These are phyloP conservation scores for Notodonta ziczac DNA, from an alignment of 2,888 invertebrate genomes.

Conservation along the genomic window DNA sequence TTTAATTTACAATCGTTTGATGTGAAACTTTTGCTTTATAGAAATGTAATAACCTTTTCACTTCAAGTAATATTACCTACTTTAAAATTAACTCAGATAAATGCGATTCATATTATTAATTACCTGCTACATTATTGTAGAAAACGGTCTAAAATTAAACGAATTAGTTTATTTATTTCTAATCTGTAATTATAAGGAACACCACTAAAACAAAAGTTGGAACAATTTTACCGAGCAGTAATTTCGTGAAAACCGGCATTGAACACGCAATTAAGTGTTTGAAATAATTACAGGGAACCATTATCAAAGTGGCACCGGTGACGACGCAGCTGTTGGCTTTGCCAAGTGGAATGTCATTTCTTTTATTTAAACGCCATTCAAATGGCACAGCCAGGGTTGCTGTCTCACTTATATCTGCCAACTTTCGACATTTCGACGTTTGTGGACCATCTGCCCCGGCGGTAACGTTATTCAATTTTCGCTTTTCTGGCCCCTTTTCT, in stretches of 20 bases:
- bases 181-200: background rate
- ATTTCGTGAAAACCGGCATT: conserved; percentile 52
- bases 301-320: conserved; percentile 59
- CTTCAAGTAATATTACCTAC: too few species aligned
- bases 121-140: background rate
- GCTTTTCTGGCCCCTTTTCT: conserved; percentile 51
- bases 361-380: conserved; percentile 53
- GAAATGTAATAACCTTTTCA: too few species aligned
- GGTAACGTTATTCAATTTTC: conserved; percentile 42
- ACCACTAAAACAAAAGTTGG: conserved; percentile 28
- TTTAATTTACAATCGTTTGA: too few species aligned
- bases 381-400: conserved; percentile 46
- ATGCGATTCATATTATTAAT: background rate
- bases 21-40: too few species aligned
- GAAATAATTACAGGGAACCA: conserved; percentile 63
- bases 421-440: conserved; percentile 69
- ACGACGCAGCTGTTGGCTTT: conserved; percentile 59
- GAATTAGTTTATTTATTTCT: background rate
- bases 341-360: conserved; percentile 56
- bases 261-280: conserved; percentile 61
- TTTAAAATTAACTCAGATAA: too few species aligned
- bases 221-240: conserved; percentile 46
- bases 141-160: conserved; percentile 1
- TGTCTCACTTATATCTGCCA: conserved; percentile 54
- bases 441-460: conserved; percentile 64